Evolutionary conservation across 2,797 vertebrate species (phyloP).

Genomic region (Dryobates pubescens): DNA sequence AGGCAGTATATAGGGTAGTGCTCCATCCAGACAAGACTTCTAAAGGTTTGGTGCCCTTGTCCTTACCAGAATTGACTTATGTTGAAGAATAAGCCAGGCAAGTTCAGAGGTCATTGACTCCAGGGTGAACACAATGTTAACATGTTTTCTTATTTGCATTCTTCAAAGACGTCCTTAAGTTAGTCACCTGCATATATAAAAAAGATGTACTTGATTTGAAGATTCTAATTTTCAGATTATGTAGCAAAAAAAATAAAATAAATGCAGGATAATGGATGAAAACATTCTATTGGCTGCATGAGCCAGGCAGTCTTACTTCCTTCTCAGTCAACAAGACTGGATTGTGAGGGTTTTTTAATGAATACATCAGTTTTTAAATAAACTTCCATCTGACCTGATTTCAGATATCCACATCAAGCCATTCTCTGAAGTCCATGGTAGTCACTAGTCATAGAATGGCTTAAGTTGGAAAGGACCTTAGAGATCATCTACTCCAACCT

Average conservation of each 20-base stretch:
- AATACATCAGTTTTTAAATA: background rate
- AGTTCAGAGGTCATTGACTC: background rate
- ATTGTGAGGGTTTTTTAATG: background rate
- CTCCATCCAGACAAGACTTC: background rate
- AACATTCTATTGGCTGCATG: background rate
- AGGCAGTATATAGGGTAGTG: background rate
- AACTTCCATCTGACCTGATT: background rate
- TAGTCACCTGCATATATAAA: background rate
- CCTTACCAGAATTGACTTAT: background rate
- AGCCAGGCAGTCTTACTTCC: background rate
- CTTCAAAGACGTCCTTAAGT: background rate
- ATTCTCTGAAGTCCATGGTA: background rate
- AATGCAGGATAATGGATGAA: background rate
- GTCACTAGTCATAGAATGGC: background rate
- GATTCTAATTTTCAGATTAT: background rate
- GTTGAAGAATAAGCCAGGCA: background rate
- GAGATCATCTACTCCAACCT: too few relatives aligned
- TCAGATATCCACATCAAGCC: background rate
- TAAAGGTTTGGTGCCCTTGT: background rate
- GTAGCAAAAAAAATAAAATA: background rate
- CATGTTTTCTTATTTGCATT: background rate
- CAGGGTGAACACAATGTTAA: background rate
- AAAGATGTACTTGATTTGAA: background rate
- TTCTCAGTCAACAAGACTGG: background rate
- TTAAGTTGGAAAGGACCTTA: too few relatives aligned